Evolutionary conservation across 2,113 vertebrate genomes (phyloP).

Genomic region (Sinosuthora webbiana): DNA sequence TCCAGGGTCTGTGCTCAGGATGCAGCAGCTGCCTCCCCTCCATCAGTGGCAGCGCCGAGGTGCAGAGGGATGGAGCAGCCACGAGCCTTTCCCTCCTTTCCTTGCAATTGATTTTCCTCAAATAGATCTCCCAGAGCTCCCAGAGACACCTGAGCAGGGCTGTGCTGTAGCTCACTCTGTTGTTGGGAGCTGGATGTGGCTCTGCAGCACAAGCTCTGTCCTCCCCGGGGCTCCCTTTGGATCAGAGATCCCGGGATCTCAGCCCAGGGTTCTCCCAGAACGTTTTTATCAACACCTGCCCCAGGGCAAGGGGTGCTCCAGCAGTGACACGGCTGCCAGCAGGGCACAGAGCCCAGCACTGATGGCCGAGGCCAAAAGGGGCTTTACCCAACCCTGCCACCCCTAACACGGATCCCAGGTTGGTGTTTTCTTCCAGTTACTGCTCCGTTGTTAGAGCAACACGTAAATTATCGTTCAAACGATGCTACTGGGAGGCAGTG

Average conservation of each 20-base stretch:
- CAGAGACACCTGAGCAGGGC: not conserved
- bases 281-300: accelerated
- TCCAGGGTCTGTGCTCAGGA: not conserved
- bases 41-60: not conserved
- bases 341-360: accelerated
- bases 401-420: not conserved
- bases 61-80: not conserved
- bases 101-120: not conserved
- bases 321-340: accelerated
- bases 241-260: not conserved
- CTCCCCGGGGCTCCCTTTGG: accelerated
- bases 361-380: accelerated
- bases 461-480: not conserved
- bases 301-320: not conserved
- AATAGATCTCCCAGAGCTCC: not conserved
- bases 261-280: not conserved
- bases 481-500: not conserved
- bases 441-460: not conserved
- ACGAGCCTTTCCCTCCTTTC: not conserved
- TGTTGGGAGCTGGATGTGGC: not conserved
- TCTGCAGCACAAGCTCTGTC: not conserved
- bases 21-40: not conserved
- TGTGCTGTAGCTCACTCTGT: not conserved
- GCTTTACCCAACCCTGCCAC: not conserved
- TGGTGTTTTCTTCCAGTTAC: not conserved